These are phyloP conservation scores for Macropodus opercularis DNA, from an alignment of 2,797 vertebrate species.

Conservation along the genomic window DNA sequence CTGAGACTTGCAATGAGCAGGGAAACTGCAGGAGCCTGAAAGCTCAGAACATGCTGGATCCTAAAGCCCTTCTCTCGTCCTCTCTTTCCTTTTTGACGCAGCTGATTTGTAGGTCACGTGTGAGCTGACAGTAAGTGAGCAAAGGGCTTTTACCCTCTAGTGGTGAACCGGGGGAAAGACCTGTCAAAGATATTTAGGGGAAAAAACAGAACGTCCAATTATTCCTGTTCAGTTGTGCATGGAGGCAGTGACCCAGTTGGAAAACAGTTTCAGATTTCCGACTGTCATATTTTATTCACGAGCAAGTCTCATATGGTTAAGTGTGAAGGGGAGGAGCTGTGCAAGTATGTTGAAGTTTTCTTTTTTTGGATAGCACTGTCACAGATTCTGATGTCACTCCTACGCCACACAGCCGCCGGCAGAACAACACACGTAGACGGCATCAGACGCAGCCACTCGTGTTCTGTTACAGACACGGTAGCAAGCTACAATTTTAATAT, in stretches of 20 bases:
- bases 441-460: slow-evolving; percentile 2
- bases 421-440: not conserved
- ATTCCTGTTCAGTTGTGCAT: slow-evolving; percentile 58
- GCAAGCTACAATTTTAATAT: not conserved
- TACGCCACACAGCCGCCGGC: not conserved
- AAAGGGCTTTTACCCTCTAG: slow-evolving; percentile 67
- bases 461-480: slow-evolving; percentile 5
- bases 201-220: slow-evolving; percentile 47
- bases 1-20: not conserved
- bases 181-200: slow-evolving; percentile 51
- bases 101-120: slow-evolving; percentile 70
- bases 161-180: slow-evolving; percentile 60
- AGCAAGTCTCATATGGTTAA: slow-evolving; percentile 21
- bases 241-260: slow-evolving; percentile 57
- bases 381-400: slow-evolving; percentile 18
- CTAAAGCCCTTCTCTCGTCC: slow-evolving; percentile 8
- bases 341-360: slow-evolving; percentile 18
- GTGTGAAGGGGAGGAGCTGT: slow-evolving; percentile 13
- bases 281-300: slow-evolving; percentile 59
- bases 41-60: slow-evolving; percentile 19
- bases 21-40: not conserved
- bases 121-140: slow-evolving; percentile 37
- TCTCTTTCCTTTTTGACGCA: slow-evolving; percentile 34
- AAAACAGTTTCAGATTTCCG: slow-evolving; percentile 53
- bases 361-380: slow-evolving; percentile 13